A percentile compares a stretch with the other conserved stretches of the same genome.
Conservation (phyloP, 2,888 invertebrate genomes). For the Meteorus cinctellus region DNA sequence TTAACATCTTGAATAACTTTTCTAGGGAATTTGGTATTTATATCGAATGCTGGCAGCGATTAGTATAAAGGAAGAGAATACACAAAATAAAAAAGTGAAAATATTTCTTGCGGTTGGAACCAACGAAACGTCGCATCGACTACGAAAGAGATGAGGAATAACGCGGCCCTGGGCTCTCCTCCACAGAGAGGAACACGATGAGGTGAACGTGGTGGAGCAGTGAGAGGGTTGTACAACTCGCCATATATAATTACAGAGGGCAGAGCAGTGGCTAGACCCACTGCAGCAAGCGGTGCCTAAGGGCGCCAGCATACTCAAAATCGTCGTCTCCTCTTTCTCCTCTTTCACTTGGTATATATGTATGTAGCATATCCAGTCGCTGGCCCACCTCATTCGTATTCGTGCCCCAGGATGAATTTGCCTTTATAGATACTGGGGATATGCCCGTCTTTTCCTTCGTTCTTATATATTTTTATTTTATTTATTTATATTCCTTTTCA, state of each 20-base stretch:
- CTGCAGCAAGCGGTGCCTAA: slow-evolving; percentile 63
- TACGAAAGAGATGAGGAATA: slow-evolving; percentile 50
- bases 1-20: neutral
- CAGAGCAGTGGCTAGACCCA: slow-evolving; percentile 69
- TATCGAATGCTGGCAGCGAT: neutral
- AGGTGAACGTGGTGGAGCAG: slow-evolving; percentile 28
- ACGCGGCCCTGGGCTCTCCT: slow-evolving; percentile 25
- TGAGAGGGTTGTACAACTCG: slow-evolving; percentile 50
- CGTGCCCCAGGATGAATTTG: slow-evolving; percentile 63
- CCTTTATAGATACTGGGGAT: slow-evolving; percentile 52
- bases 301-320: slow-evolving; percentile 63
- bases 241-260: slow-evolving; percentile 66
- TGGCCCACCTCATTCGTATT: slow-evolving; percentile 65
- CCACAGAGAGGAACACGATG: slow-evolving; percentile 5
- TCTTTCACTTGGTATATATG: slow-evolving; percentile 23
- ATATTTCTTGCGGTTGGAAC: slow-evolving; percentile 35
- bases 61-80: slow-evolving; percentile 34
- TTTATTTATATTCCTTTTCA: slow-evolving; percentile 12
- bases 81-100: slow-evolving; percentile 23
- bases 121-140: slow-evolving; percentile 38
- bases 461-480: slow-evolving; percentile 25
- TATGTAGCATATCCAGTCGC: slow-evolving; percentile 17
- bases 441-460: slow-evolving; percentile 53
- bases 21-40: slow-evolving; percentile 37
- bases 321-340: slow-evolving; percentile 56